Conservation (phyloP, 2,113 vertebrate species). For the Pedetes capensis region DNA sequence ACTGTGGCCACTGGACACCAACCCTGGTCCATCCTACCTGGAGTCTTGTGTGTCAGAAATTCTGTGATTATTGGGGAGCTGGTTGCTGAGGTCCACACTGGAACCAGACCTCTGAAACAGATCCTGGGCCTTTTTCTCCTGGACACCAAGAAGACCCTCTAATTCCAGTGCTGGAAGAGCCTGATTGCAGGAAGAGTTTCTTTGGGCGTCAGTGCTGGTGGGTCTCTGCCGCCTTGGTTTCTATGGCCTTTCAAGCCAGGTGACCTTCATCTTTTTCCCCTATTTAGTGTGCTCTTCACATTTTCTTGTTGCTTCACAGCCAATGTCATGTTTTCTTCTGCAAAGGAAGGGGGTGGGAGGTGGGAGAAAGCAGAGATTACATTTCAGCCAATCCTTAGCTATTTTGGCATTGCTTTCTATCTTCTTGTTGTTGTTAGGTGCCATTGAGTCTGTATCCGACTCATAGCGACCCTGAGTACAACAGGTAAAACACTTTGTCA, state of each 20-base stretch:
- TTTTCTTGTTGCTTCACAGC: background rate
- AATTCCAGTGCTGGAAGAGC: conserved; percentile 70
- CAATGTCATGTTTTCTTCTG: conserved; percentile 22
- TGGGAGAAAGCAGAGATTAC: background rate
- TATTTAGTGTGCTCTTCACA: background rate
- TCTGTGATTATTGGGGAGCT: conserved; percentile 48
- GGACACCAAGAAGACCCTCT: conserved; percentile 45
- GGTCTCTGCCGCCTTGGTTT: background rate
- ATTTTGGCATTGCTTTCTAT: background rate
- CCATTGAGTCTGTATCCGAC: too few species aligned
- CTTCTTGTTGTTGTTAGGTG: too few species aligned
- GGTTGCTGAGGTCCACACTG: conserved; percentile 72
- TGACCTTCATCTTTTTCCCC: background rate
- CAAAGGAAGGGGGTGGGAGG: background rate
- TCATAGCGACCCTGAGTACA: too few species aligned
- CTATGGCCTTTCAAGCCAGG: background rate
- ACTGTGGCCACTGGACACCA: background rate
- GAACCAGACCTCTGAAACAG: conserved; percentile 71
- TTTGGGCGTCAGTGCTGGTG: background rate
- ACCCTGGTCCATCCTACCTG: conserved; percentile 40
- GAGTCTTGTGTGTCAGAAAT: conserved; percentile 47
- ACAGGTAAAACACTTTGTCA: too few species aligned
- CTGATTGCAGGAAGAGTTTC: conserved; percentile 52
- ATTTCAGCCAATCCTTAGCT: background rate
- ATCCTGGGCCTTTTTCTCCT: conserved; percentile 63